Percentiles rank a stretch among this genome's conserved stretches.
Conservation (phyloP, 2,797 vertebrate species). For the Amblyraja radiata region DNA sequence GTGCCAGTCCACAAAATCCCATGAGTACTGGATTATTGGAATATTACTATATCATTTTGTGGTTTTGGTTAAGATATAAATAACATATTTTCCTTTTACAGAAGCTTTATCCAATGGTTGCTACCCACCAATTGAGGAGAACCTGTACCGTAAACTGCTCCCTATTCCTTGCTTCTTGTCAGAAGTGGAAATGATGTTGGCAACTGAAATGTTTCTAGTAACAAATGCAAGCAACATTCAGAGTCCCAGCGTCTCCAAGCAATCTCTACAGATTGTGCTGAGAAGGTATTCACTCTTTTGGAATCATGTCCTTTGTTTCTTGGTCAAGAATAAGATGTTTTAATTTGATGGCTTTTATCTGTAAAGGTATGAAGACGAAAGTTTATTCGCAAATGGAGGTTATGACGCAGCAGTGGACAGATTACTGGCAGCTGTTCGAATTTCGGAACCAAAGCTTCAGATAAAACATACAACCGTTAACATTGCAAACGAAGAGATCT, state of each 20-base stretch:
- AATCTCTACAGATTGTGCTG: slow-evolving; percentile 68
- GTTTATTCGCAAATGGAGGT: slow-evolving; percentile 45
- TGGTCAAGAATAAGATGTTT: background rate
- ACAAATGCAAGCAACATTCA: slow-evolving; percentile 63
- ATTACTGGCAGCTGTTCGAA: slow-evolving; percentile 52
- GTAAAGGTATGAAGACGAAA: slow-evolving; percentile 55
- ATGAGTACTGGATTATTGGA: no score
- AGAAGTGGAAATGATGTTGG: slow-evolving; percentile 83
- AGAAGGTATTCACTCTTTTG: slow-evolving; percentile 63
- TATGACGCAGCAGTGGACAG: slow-evolving; percentile 55
- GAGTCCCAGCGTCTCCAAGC: slow-evolving; percentile 44
- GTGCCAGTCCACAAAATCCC: no score
- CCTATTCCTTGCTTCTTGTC: slow-evolving; percentile 66
- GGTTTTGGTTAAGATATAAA: background rate
- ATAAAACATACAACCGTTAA: slow-evolving; percentile 60
- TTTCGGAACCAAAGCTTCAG: slow-evolving; percentile 62
- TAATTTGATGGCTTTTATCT: background rate
- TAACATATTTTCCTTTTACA: slow-evolving; percentile 48
- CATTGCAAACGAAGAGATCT: slow-evolving; percentile 60
- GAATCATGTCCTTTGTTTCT: background rate
- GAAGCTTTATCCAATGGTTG: slow-evolving; percentile 72
- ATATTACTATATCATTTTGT: background rate
- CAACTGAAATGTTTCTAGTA: slow-evolving; percentile 80
- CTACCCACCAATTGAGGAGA: slow-evolving; percentile 66
- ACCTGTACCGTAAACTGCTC: slow-evolving; percentile 59